Conservation (phyloP, 1,140 invertebrate genomes). For the Pachyrhynchus sulphureomaculatus region DNA sequence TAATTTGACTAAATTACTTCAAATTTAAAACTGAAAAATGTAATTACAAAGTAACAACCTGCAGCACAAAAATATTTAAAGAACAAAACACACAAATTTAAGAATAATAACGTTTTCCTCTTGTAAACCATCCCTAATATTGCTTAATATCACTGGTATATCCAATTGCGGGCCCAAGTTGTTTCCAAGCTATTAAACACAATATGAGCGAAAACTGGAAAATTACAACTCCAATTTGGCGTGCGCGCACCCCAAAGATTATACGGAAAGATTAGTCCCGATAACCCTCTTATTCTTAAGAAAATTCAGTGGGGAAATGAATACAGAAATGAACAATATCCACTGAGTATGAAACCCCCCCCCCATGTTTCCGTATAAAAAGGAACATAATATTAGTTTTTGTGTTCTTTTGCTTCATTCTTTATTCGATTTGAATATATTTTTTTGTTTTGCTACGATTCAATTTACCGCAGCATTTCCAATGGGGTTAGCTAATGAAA, state of each 20-base stretch:
- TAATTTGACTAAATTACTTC: too few species aligned
- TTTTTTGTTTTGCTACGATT: not conserved
- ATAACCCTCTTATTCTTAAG: conserved; percentile 27
- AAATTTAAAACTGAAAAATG: too few species aligned
- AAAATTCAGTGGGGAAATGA: conserved; percentile 23
- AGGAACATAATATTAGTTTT: not conserved
- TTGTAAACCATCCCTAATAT: not conserved
- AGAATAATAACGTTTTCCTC: too few species aligned
- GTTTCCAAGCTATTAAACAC: conserved; percentile 19
- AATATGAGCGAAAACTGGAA: conserved; percentile 29
- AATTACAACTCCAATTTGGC: conserved; percentile 25
- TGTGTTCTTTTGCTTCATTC: not conserved
- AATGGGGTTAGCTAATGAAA: too few species aligned
- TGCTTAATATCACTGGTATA: conserved; percentile 1
- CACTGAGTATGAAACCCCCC: conserved; percentile 21
- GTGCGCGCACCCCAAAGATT: conserved; percentile 12
- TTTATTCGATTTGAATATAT: not conserved
- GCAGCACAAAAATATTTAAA: too few species aligned
- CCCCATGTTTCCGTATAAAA: not conserved
- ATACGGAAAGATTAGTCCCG: conserved; percentile 22
- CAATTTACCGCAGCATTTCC: too few species aligned
- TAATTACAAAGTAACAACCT: too few species aligned
- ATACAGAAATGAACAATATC: conserved; percentile 21
- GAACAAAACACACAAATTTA: too few species aligned
- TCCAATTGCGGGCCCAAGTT: conserved; percentile 3